These are phyloP conservation scores for Coenonympha glycerion DNA, from an alignment of 2,888 invertebrate species.

Conservation along the genomic window DNA sequence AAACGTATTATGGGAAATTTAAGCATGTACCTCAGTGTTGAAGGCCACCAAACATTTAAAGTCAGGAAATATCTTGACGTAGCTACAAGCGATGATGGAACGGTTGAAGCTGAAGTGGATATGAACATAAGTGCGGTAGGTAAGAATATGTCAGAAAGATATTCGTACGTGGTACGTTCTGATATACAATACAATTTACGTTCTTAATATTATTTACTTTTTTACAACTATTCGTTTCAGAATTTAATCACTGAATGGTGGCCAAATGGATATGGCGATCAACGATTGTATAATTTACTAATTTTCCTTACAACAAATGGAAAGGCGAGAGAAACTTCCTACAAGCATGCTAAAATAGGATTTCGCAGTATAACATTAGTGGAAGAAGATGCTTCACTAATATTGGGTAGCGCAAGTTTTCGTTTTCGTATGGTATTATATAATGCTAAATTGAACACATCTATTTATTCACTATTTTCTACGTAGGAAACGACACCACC, in stretches of 20 bases:
- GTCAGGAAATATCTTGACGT: constrained; percentile 38
- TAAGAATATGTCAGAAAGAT: neutral
- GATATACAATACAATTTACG: too few relatives aligned
- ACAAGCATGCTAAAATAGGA: constrained; percentile 81
- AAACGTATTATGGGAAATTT: constrained; percentile 44
- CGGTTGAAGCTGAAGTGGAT: constrained; percentile 43
- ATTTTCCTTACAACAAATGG: constrained; percentile 61
- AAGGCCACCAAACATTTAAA: constrained; percentile 47
- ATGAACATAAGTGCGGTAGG: constrained; percentile 54
- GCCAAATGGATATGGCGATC: constrained; percentile 94
- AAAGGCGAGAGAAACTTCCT: constrained; percentile 43
- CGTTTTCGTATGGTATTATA: neutral
- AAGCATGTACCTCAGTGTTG: constrained; percentile 44
- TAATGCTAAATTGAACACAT: too few relatives aligned
- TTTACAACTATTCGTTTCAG: constrained; percentile 34
- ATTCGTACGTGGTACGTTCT: neutral
- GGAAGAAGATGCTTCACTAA: constrained; percentile 77
- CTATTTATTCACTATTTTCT: too few relatives aligned
- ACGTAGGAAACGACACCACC: constrained; percentile 53
- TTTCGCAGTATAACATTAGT: constrained; percentile 90
- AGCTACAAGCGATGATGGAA: constrained; percentile 43
- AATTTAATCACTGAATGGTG: constrained; percentile 83
- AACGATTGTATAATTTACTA: constrained; percentile 82
- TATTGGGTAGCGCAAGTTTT: constrained; percentile 33
- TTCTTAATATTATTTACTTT: too few relatives aligned